Evolutionary conservation across 2,888 invertebrate species (phyloP), one percentile per base, ranked within the genome.

Genomic region (Mactromeris polynyma): DNA sequence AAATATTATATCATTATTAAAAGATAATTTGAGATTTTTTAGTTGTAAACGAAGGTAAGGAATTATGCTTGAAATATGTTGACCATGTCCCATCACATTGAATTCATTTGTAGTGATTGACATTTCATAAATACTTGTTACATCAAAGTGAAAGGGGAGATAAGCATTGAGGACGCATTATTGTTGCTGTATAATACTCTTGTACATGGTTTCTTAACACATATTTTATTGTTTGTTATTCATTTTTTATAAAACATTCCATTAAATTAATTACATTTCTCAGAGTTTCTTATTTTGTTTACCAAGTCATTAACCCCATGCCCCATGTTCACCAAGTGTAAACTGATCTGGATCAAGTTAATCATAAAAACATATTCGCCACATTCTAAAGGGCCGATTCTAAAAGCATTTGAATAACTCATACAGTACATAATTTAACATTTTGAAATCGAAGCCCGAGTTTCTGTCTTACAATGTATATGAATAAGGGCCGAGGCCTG

Each of bases 161-260:
- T 54, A 54, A 54, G 19, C 54, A n/a, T 6, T 19, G n/a, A 54
- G 4, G 40, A 40, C 40, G 7, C 17, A 19, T 51, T 54, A n/a
- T 40, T 54, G 54, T 54, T 54, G n/a, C n/a, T 54, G 54, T 54
- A 54, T 54, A 54, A 54, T 54, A 54, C 54, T 81, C 58, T 38
- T 81, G 58, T 81, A 81, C n/a, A 81, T 81, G 54, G 21, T 38
- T n/a, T 81, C 51, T 42, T 58, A 81, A n/a, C 19, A 81, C 33
- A 31, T 54, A 40, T 54, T 81, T 81, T 81, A 81, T 81, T 81
- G 81, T 81, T 81, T 81, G 81, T 81, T 81, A 58, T 58, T 81
- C 81, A 81, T 58, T 81, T 81, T n/a, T 81, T 81, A 81, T 81
- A 81, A 81, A 81, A 81, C 81, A 81, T 81, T 81, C 81, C 81